Evolutionary conservation across 2,113 vertebrate species (phyloP).

Genomic region (Manacus vitellinus): DNA sequence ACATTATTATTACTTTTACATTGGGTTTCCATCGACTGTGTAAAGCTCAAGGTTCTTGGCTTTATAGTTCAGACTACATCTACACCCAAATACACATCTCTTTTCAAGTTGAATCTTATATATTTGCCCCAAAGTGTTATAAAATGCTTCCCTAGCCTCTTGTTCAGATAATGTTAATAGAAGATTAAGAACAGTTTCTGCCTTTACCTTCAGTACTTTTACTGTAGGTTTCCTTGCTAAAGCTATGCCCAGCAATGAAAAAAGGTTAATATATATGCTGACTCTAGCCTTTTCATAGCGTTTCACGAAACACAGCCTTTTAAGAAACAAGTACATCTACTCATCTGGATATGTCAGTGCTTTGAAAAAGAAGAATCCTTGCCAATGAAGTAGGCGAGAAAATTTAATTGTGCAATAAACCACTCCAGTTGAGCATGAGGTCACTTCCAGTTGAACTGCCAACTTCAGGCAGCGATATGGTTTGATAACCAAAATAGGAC

Average conservation of each 20-base stretch:
- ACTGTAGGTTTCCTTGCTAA: not conserved
- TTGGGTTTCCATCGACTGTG: not conserved
- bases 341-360: not conserved
- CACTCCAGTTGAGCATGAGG: not conserved
- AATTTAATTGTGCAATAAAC: not conserved
- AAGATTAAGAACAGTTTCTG: not conserved
- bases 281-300: not conserved
- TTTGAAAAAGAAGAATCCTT: not conserved
- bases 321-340: not conserved
- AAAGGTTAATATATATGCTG: not conserved
- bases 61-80: not conserved
- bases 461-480: rapidly evolving
- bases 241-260: not conserved
- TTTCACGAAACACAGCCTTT: not conserved
- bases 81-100: not conserved
- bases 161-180: not conserved
- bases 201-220: not conserved
- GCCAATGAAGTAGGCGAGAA: not conserved
- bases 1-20: not conserved
- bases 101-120: not conserved
- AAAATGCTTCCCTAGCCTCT: not conserved
- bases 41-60: not conserved
- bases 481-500: not conserved
- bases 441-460: not conserved
- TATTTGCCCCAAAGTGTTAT: not conserved